These are phyloP conservation scores for Tachypleus tridentatus DNA, from an alignment of 1,140 invertebrate species.

Conservation along the genomic window DNA sequence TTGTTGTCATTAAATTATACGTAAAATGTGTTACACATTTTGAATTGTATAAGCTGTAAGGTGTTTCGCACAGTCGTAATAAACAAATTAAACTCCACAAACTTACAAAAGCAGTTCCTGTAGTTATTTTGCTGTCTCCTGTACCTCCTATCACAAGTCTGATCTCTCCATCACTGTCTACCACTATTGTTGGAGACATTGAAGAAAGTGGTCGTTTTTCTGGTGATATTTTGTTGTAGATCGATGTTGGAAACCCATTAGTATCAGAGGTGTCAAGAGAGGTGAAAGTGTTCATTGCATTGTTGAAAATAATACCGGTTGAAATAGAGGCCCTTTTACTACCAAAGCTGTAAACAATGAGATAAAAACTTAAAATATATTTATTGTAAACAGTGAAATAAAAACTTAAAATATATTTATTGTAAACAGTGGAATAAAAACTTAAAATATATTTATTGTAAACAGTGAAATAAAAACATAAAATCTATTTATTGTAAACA, in stretches of 20 bases:
- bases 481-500: too few species aligned
- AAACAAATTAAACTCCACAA: too few species aligned
- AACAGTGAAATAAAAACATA: too few species aligned
- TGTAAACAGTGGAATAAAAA: too few species aligned
- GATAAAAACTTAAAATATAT: too few species aligned
- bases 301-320: slow-evolving; percentile 44
- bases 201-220: slow-evolving; percentile 38
- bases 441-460: too few species aligned
- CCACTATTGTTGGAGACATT: slow-evolving; percentile 37
- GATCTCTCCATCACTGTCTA: slow-evolving; percentile 29
- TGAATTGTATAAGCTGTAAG: too few species aligned
- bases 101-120: slow-evolving; percentile 35
- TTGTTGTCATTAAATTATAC: too few species aligned
- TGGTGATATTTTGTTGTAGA: slow-evolving; percentile 37
- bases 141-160: slow-evolving; percentile 37
- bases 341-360: slow-evolving; percentile 33
- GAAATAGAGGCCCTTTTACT: slow-evolving; percentile 29
- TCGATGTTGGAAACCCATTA: slow-evolving; percentile 36
- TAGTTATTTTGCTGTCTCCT: slow-evolving; percentile 42
- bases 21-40: too few species aligned
- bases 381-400: too few species aligned
- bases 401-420: too few species aligned
- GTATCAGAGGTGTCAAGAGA: slow-evolving; percentile 37
- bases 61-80: too few species aligned
- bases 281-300: slow-evolving; percentile 46